Conservation (phyloP, 1,140 invertebrate genomes). For the Papilio polytes region DNA sequence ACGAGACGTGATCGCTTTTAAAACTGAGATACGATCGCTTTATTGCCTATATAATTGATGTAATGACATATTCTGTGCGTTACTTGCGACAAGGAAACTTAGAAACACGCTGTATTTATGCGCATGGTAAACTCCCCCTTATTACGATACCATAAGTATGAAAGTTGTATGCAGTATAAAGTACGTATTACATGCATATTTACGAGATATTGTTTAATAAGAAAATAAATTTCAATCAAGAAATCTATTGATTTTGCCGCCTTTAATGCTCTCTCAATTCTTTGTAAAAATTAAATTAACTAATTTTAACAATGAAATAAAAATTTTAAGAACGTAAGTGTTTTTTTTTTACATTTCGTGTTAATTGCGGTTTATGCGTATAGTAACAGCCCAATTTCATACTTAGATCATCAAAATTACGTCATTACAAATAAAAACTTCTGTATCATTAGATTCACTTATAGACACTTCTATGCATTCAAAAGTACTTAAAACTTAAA, state of each 20-base stretch:
- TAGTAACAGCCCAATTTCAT: too few relatives aligned
- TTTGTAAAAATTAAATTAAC: neutral
- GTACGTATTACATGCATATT: neutral
- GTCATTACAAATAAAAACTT: too few relatives aligned
- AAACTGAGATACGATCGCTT: slow-evolving; percentile 33
- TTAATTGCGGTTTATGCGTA: too few relatives aligned
- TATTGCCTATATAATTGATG: slow-evolving; percentile 36
- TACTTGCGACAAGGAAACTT: slow-evolving; percentile 8
- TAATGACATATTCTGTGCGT: slow-evolving; percentile 32
- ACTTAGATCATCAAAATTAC: too few relatives aligned
- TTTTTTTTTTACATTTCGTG: too few relatives aligned
- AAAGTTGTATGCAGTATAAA: neutral
- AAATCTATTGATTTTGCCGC: neutral
- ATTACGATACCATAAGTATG: neutral
- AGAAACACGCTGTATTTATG: neutral
- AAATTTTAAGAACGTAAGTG: too few relatives aligned
- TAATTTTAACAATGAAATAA: too few relatives aligned
- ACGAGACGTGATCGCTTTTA: slow-evolving; percentile 22
- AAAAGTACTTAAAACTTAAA: neutral
- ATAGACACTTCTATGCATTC: neutral
- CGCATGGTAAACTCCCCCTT: neutral
- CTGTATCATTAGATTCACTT: too few relatives aligned
- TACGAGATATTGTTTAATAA: neutral
- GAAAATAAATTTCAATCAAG: neutral
- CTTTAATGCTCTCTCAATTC: too few relatives aligned